phyloP scores from a whole-genome alignment of 2,888 invertebrate genomes.

The Smittia sp. region DNA sequence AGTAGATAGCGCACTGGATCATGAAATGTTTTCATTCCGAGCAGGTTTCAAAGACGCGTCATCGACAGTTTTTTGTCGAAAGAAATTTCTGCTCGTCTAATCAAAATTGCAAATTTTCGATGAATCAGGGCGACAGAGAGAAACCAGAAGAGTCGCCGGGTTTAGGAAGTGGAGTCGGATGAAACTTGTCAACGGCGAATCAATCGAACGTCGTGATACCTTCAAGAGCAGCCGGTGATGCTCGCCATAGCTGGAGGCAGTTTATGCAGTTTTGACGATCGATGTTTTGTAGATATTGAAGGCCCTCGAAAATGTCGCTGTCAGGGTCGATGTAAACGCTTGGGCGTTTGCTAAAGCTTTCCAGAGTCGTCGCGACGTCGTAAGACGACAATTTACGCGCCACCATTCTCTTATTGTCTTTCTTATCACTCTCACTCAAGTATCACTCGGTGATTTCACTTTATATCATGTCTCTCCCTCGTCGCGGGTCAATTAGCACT shows the following conservation, averaged over 20 bases:
- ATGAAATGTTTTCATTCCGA: too few relatives aligned
- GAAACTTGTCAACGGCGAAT: background rate
- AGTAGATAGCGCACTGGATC: too few relatives aligned
- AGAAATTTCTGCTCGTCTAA: background rate
- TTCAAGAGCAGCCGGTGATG: conserved; percentile 19
- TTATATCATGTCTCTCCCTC: background rate
- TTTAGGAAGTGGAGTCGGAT: background rate
- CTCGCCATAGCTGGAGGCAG: conserved; percentile 37
- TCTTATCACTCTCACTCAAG: background rate
- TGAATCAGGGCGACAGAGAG: background rate
- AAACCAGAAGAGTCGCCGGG: background rate
- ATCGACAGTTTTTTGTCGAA: background rate
- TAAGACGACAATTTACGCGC: conserved; percentile 35
- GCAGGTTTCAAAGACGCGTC: background rate
- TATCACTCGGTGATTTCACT: background rate
- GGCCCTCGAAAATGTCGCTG: conserved; percentile 46
- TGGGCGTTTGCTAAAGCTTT: conserved; percentile 51
- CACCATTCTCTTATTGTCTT: conserved; percentile 28
- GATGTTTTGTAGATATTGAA: conserved; percentile 28
- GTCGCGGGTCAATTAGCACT: background rate
- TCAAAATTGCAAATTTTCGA: background rate
- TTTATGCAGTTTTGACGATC: conserved; percentile 37
- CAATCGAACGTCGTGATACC: conserved; percentile 3
- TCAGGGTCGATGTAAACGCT: conserved; percentile 55
- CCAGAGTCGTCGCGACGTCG: conserved; percentile 44